Percentiles rank a stretch among this genome's conserved stretches.
phyloP scores from a whole-genome alignment of 2,888 invertebrate genomes.

The Chymomyza amoena region DNA sequence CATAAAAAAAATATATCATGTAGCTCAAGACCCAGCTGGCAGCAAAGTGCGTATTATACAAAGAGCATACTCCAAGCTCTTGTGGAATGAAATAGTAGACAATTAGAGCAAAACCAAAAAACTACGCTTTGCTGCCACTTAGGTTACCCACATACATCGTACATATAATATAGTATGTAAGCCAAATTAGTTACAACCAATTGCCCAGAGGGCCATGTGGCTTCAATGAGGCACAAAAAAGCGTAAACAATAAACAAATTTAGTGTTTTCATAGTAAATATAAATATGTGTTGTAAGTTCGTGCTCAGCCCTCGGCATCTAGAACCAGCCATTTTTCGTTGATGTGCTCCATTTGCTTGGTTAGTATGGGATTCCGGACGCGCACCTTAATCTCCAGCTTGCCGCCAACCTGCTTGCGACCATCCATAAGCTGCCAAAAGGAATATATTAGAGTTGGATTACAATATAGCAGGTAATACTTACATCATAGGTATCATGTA shows the following conservation, averaged over 20 bases:
- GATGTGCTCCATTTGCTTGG: constrained; percentile 92
- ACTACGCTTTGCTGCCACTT: not conserved
- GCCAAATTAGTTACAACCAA: not conserved
- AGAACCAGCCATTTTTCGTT: constrained; percentile 96
- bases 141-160: not conserved
- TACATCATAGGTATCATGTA: constrained; percentile 96
- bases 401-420: constrained; percentile 91
- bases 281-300: constrained; percentile 1
- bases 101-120: not conserved
- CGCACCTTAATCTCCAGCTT: constrained; percentile 93
- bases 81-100: not conserved
- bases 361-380: constrained; percentile 90
- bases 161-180: not conserved
- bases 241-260: not conserved
- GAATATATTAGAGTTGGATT: not conserved
- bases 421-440: constrained; percentile 88
- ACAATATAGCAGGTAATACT: constrained; percentile 78
- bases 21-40: not conserved
- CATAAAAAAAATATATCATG: not conserved
- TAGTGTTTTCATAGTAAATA: constrained; percentile 35
- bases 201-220: not conserved
- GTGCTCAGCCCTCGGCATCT: constrained; percentile 78
- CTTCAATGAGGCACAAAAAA: constrained; percentile 45
- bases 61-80: not conserved
- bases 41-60: not conserved